Evolutionary conservation across 2,888 invertebrate species (phyloP).

Genomic region (Ophion ellenae): DNA sequence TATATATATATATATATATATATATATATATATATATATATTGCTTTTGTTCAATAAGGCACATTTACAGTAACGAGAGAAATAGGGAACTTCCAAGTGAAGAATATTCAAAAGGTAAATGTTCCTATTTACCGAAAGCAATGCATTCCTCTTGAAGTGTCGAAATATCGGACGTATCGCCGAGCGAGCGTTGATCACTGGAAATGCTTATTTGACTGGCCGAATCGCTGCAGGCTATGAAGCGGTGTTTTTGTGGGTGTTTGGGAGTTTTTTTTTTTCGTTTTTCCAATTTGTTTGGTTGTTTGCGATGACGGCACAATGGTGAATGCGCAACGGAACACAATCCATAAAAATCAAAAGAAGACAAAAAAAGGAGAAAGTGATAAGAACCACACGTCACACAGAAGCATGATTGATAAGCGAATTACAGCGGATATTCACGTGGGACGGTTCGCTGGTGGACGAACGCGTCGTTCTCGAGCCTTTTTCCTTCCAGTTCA

Average conservation of each 20-base stretch:
- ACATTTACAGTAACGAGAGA: constrained; percentile 33
- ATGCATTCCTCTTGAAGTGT: constrained; percentile 83
- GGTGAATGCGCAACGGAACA: constrained; percentile 79
- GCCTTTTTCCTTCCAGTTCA: background rate
- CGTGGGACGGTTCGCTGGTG: constrained; percentile 27
- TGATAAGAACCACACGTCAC: constrained; percentile 66
- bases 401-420: constrained; percentile 77
- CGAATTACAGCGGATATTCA: constrained; percentile 69
- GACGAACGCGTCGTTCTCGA: background rate
- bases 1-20: constrained; percentile 6
- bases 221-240: constrained; percentile 83
- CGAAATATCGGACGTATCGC: constrained; percentile 82
- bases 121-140: constrained; percentile 82
- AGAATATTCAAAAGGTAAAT: constrained; percentile 60
- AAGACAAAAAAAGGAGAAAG: constrained; percentile 62
- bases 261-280: constrained; percentile 32
- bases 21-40: background rate
- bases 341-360: constrained; percentile 76
- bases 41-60: constrained; percentile 31
- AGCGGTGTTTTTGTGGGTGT: constrained; percentile 74
- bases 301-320: constrained; percentile 79
- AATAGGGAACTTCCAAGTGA: constrained; percentile 49
- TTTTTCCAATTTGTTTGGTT: constrained; percentile 39
- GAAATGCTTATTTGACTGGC: constrained; percentile 84
- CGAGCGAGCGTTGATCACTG: constrained; percentile 83